Base-by-base conservation (phyloP, 2,797 vertebrate genomes). In the Thunnus albacares region DNA sequence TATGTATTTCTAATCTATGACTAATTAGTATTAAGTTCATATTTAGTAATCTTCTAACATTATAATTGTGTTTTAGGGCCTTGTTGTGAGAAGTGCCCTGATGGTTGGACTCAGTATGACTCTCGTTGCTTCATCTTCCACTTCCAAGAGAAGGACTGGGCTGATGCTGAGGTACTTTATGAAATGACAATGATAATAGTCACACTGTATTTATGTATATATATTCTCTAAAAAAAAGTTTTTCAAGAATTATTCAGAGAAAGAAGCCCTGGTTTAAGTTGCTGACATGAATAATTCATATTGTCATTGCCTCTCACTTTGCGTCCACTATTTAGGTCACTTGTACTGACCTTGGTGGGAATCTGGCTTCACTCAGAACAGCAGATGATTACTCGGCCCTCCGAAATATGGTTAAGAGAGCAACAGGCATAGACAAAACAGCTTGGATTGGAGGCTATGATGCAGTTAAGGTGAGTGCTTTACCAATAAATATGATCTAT, bases 111-210 rank as follows among this genome's bases (percentile, higher is more conserved):
- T 28, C 14, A 28, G 22, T 11, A 47, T 63, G 61, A 15, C 22
- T 10, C 22, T 28, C 61, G 41, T 22, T 63, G 61, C 45, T 47
- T 47, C 61, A 15, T 45, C 8, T 45, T 45, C 24, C 9, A 28
- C 61, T 28, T 10, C 8, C 7, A 10, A 3, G 22, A 18, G 18
- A 43, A 18, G n/a, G 22, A 24, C 4, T 45, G 38, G 41, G 13
- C 61, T 63, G 22, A 28, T 28, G 61, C 61, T 45, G 61, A 63
- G 61, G 61, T 63, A 47, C 15, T 57, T 3, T 57, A 58, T 30
- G 8, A 30, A 57, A 57, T 10, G 30, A 30, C 35, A 33, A 33
- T 9, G 33, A 20, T 20, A 35, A 59, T 18, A 30, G 57, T 2
- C 17, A 20, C 22, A 13, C 9, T 11, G 10, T 5, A 38, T n/a